Base-by-base conservation (phyloP, 2,797 vertebrate genomes). In the Microctenopoma lineatum region DNA sequence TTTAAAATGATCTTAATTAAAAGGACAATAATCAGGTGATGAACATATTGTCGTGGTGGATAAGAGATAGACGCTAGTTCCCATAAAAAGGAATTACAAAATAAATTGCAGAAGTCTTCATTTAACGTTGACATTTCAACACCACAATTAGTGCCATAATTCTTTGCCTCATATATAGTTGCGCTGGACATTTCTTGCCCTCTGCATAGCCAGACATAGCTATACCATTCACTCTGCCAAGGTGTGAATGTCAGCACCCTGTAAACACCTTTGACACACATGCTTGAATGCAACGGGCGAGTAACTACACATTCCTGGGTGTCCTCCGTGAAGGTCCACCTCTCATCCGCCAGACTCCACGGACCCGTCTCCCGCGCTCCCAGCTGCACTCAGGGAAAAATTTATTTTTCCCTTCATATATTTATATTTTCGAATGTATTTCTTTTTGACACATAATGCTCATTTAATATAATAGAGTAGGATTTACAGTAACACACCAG, bases 191-290 rank as follows among this genome's bases (percentile, higher is more conserved):
- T 38, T 62, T 58, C 73, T 13, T 50, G 69, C 46, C 59, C 59
- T 42, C 45, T 27, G 53, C 56, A 34, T 56, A 48, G 70, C 53
- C 64, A 75, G 68, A 72, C 80, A n/a, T 52, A 57, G 73, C 67
- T 69, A 16, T 44, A 55, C 45, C 66, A 27, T 78, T 81, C 81
- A 78, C 79, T 80, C 77, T 75, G 82, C 36, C 87, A 87, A 87
- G 80, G 87, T 90, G 88, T 80, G 83, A 89, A 84, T 87, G 90
- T 91, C 92, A 91, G 81, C 91, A 89, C 91, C 87, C 89, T 85
- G 90, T 90, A 92, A 92, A 92, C 92, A 92, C 89, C 91, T 92
- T 90, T 91, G 89, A 92, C 90, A 92, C 87, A 90, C 90, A 89
- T 66, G 86, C 86, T 92, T 92, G 90, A 93, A 90, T 90, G 84